Evolutionary conservation across 2,113 vertebrate species (phyloP), one percentile per base, ranked within the genome.

Genomic region (Nematolebias whitei): DNA sequence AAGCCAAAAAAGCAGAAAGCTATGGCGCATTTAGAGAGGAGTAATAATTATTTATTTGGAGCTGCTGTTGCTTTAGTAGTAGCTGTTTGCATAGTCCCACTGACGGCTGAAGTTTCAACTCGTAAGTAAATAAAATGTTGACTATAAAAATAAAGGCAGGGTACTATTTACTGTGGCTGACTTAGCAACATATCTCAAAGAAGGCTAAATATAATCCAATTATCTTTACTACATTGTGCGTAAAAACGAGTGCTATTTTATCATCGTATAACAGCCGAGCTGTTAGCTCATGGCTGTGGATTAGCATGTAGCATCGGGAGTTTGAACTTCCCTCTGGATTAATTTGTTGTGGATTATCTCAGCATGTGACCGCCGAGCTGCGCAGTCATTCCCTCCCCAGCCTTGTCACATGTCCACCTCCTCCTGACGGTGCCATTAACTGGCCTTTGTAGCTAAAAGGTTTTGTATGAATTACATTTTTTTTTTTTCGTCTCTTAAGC

Each of bases 321-420:
- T 91, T 91, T 88, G 71, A 92, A 89, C 63, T 82, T 91, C 89
- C 86, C 84, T 86, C 85, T 67, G 13, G 14, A 48, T 39, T 4
- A 23, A 14, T 74, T 69, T 40, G 24, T 39, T 16, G 47, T 15
- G 64, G 65, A 85, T 88, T 87, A 85, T 49, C 56, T 24, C 14
- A 63, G 71, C 90, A 92, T 91, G 90, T 93, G 92, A 91, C 84
- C 76, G 16, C n/a, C 18, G 44, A 24, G 52, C 50, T 67, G 57
- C 35, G 48, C 67, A 65, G 79, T 55, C 66, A 49, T 43, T 44
- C 62, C 52, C 66, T 59, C 47, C 15, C 45, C 70, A 77, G 48
- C 67, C 54, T 26, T 54, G 72, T 86, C 80, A 81, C 82, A 76
- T 74, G 75, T 67, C 53, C 35, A 41, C 11, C 13, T 43, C 41